Evolutionary conservation across 2,113 vertebrate genomes (phyloP).

Genomic region (Haemorhous mexicanus): DNA sequence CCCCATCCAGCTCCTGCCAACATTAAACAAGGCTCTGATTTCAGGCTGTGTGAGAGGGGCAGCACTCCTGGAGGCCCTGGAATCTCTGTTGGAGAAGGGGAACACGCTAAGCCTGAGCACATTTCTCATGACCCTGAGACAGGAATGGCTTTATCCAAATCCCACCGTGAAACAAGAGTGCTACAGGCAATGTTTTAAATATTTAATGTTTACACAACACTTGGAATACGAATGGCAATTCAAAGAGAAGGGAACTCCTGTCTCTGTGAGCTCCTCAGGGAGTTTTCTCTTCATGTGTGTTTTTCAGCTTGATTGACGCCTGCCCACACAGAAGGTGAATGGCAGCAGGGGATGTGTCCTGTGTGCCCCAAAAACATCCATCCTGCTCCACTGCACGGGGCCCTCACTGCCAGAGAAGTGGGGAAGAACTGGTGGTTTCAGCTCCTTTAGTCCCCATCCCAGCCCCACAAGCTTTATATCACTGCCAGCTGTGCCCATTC

Average conservation of each 20-base stretch:
- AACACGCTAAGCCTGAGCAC: background rate
- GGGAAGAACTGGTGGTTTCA: background rate
- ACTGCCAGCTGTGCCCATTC: background rate
- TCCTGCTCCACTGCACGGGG: background rate
- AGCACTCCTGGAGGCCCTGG: background rate
- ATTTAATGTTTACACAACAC: conserved; percentile 25
- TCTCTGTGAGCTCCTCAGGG: background rate
- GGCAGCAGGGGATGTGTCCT: background rate
- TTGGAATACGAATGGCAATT: conserved; percentile 1
- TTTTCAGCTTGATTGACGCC: background rate
- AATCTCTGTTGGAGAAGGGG: background rate
- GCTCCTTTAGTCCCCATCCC: background rate
- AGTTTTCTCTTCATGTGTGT: background rate
- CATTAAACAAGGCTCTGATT: background rate
- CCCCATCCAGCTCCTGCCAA: background rate
- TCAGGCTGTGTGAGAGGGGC: background rate
- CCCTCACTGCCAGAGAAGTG: no score
- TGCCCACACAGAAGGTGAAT: fast-evolving
- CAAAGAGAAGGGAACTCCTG: background rate
- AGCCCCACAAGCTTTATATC: background rate
- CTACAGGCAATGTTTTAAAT: conserved; percentile 4
- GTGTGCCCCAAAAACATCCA: background rate
- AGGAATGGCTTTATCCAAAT: background rate
- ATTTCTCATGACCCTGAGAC: background rate
- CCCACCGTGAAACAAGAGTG: background rate